Conservation (phyloP, 2,113 vertebrate species). For the Odocoileus hemionus region DNA sequence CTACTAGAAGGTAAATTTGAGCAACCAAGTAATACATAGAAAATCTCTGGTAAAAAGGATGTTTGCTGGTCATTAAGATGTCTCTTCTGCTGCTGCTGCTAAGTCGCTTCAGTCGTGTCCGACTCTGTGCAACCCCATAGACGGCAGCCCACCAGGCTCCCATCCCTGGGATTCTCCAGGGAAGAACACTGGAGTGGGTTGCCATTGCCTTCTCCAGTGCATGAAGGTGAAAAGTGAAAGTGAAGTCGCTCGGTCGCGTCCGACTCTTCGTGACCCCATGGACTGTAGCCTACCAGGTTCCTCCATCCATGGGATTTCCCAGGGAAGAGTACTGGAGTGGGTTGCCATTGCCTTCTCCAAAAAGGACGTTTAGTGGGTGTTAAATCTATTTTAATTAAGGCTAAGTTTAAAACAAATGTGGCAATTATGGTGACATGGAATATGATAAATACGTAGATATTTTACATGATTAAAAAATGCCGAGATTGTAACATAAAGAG, state of each 20-base stretch:
- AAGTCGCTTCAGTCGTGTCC: neutral
- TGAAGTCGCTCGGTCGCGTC: accelerated
- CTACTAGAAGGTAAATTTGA: neutral
- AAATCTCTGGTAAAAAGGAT: neutral
- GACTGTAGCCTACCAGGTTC: neutral
- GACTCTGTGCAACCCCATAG: neutral
- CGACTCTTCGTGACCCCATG: neutral
- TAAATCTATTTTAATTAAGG: neutral
- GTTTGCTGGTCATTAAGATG: neutral
- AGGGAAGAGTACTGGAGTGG: neutral
- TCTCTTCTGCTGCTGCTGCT: neutral
- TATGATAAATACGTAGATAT: neutral
- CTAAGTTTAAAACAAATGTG: neutral
- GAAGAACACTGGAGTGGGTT: neutral
- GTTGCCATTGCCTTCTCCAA: neutral
- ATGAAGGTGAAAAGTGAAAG: neutral
- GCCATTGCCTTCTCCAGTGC: neutral
- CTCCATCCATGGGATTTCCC: neutral
- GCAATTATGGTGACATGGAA: neutral
- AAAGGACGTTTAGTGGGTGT: neutral
- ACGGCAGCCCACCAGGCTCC: neutral
- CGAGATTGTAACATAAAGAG: neutral
- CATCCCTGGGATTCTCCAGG: neutral
- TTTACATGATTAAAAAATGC: neutral
- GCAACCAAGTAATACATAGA: neutral